Base-by-base conservation (phyloP, 2,113 vertebrate genomes). In the Sardina pilchardus region DNA sequence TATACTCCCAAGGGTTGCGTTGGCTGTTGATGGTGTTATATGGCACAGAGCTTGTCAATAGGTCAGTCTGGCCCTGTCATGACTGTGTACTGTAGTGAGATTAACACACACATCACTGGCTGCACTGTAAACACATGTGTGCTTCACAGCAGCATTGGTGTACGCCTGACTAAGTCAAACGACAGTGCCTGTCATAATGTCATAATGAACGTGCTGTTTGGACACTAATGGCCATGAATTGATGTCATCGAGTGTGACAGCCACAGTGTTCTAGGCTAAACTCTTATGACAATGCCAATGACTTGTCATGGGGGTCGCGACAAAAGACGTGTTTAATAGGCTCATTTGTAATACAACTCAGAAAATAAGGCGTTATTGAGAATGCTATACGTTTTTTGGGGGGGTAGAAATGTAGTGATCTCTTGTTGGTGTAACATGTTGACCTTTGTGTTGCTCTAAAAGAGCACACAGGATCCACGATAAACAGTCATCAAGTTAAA, bases 61-160 rank as follows among this genome's bases (percentile, higher is more conserved):
- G 63, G 63, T 34, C 63, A 71, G 63, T 7, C 63, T 78, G 71
- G 17, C 71, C n/a, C 63, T 78, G 71, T 36, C 71, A 78, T 78
- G 10, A 1, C 71, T 10, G 34, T 78, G 71, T 78, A 78, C 12
- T 10, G 30, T 78, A 78, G 30, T 10, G 30, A 16, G 34, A 78
- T 78, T 78, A 78, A 16, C 34, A 17, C 34, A 39, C 71, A 78
- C 71, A 78, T 78, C 71, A 78, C 30, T 78, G 34, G n/a, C 67
- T 75, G n/a, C 7, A 36, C 71, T 36, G 71, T 78, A 36, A 16
- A 78, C 71, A 78, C 12, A 36, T 34, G 14, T 36, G 30, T 71
- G 63, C 71, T 78, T 75, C 71, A 67, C 63, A 10, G 24, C 26
- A 30, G 59, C 59, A 67, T 67, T n/a, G 24, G 4, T 26, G n/a